Base-by-base conservation (phyloP, 2,113 vertebrate genomes). In the Anguilla rostrata region DNA sequence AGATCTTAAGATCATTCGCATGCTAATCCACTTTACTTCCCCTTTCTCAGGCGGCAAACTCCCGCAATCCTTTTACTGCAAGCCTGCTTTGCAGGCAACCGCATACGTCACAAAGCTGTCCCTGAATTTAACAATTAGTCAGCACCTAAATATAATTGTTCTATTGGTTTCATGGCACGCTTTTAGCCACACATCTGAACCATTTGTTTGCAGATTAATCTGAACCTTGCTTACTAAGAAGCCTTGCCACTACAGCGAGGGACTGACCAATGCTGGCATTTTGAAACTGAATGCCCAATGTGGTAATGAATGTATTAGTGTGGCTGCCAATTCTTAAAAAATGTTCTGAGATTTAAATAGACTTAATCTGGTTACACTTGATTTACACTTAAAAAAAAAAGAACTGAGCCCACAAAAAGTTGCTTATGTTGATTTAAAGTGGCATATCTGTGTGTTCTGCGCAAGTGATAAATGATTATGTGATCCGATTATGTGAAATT, bases 51-150 rank as follows among this genome's bases (percentile, higher is more conserved):
- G 84, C 85, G 88, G 66, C 39, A 87, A 87, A 89, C 86, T 89
- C 92, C 90, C 89, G 88, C 92, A 93, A 94, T 92, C 92, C 90
- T 89, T 92, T 94, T 91, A 92, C 85, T n/a, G 53, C 93, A 93
- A 93, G 90, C 90, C 93, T 90, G 84, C 87, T 91, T 92, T 89
- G 88, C 82, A 87, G 86, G 84, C 89, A 91, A 88, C 39, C 9
- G 40, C 63, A 84, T 85, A 89, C 89, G 85, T 90, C 89, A 85
- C 85, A 91, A 91, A 91, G 90, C 89, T 89, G 26, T 87, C 86
- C 82, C 86, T 88, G 87, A 85, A 85, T 80, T 56, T 60, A 80
- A 79, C 46, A 80, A 56, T 85, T 80, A 79, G 39, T 71, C 39
- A 0, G 9, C n/a, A 39, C 53, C 43, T 79, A 85, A 56, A 79